phyloP scores from a whole-genome alignment of 1,140 invertebrate genomes.

The Antheraea mylitta region DNA sequence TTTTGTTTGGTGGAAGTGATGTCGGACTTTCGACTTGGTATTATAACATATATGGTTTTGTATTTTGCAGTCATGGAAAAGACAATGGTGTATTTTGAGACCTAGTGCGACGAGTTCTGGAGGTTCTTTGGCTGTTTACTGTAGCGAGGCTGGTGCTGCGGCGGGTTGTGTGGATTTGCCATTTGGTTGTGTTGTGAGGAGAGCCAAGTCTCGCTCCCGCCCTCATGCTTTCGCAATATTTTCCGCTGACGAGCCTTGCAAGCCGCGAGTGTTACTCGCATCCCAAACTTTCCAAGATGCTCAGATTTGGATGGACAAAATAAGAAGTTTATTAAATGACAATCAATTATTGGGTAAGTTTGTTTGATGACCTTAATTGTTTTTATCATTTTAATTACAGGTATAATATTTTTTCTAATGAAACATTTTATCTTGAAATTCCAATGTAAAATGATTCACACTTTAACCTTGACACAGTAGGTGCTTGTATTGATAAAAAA shows the following conservation, averaged over 20 bases:
- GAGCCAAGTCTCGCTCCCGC: conserved; percentile 60
- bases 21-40: conserved; percentile 24
- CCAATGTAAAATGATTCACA: neutral
- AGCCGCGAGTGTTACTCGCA: conserved; percentile 60
- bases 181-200: conserved; percentile 52
- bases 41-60: conserved; percentile 36
- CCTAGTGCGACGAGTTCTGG: conserved; percentile 56
- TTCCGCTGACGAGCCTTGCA: conserved; percentile 49
- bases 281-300: conserved; percentile 53
- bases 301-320: conserved; percentile 69
- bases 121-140: conserved; percentile 62
- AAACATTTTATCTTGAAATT: neutral
- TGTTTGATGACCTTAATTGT: neutral
- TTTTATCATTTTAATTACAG: neutral
- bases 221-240: conserved; percentile 68
- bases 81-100: conserved; percentile 70
- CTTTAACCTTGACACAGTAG: neutral
- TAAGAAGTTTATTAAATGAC: conserved; percentile 48
- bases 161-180: conserved; percentile 59
- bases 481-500: too few species aligned
- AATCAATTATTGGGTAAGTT: conserved; percentile 55
- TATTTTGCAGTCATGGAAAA: conserved; percentile 64
- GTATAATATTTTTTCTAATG: neutral
- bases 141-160: conserved; percentile 62
- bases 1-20: conserved; percentile 24